Base-by-base conservation (phyloP, 2,797 vertebrate genomes). In the Trichosurus vulpecula region DNA sequence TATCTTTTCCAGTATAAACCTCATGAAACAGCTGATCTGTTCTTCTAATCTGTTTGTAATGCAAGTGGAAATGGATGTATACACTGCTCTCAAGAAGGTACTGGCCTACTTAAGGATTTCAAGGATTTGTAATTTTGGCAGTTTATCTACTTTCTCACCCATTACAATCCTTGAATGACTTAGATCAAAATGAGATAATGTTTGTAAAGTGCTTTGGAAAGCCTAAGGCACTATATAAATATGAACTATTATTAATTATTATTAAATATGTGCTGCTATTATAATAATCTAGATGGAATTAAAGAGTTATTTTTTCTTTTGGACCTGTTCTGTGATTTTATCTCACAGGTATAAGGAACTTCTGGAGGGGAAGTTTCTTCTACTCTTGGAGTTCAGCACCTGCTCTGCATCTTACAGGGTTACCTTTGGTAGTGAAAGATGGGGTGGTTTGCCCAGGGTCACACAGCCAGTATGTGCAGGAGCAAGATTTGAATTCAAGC, bases 31-130 rank as follows among this genome's bases (percentile, higher is more conserved):
- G 97, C 99, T 99, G 98, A 99, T 99, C 95, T 99, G 99, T 98
- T 99, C 99, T 0, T 99, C 99, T 0, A 99, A 99, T 97, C 99
- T 99, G 90, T 99, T 99, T 96, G 99, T 99, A 92, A 99, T 99
- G 99, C 99, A 99, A 98, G 99, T 99, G 96, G 99, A 99, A 97
- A 99, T 99, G 99, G 99, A 99, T 6, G 99, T 99, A 1, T 99
- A 99, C 96, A 99, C 99, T 0, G 99, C 99, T 97, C 99, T 99
- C 96, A 99, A 99, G 98, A 99, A 99, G 99, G 99, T 99, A 98
- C 6, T 56, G 3, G 0, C 30, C 16, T 47, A 56, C 12, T 93
- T 41, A 25, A 47, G 16, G 47, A 27, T 87, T 87, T 27, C 22
- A 81, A 22, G 74, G 41, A 87, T 87, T 87, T 11, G 22, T 87